These are phyloP conservation scores for Syrphus vitripennis DNA, from an alignment of 2,888 invertebrate genomes.

Conservation along the genomic window DNA sequence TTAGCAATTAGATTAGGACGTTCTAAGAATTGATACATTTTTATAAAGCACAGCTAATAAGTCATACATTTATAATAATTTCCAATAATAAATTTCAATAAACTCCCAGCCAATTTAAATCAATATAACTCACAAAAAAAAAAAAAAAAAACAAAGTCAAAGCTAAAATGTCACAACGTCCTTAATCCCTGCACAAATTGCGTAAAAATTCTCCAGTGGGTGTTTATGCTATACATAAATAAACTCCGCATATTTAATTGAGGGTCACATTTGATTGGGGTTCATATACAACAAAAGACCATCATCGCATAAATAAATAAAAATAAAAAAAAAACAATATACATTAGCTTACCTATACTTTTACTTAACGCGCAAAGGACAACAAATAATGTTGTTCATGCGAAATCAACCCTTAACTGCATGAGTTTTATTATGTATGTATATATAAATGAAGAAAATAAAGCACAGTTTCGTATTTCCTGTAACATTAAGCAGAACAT, in stretches of 20 bases:
- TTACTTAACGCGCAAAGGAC: neutral
- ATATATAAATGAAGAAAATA: constrained; percentile 68
- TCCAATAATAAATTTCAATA: too few species aligned
- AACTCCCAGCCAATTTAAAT: too few species aligned
- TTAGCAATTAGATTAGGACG: too few species aligned
- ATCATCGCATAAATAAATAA: constrained; percentile 2
- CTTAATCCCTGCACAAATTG: neutral
- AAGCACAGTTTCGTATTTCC: constrained; percentile 65
- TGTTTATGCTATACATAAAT: neutral
- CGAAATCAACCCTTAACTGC: constrained; percentile 59
- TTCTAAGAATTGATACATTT: too few species aligned
- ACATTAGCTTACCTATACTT: neutral
- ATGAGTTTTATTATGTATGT: too few species aligned
- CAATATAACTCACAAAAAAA: too few species aligned
- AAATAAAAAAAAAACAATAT: neutral
- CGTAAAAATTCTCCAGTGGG: neutral
- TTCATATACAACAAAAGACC: constrained; percentile 39
- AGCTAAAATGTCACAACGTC: neutral
- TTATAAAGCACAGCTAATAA: too few species aligned
- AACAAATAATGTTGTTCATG: neutral
- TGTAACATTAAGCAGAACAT: constrained; percentile 58
- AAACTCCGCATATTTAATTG: constrained; percentile 13
- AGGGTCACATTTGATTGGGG: constrained; percentile 59
- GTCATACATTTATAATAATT: too few species aligned
- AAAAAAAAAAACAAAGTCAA: neutral